Evolutionary conservation across 2,113 vertebrate species (phyloP).

Genomic region (Chionomys nivalis): DNA sequence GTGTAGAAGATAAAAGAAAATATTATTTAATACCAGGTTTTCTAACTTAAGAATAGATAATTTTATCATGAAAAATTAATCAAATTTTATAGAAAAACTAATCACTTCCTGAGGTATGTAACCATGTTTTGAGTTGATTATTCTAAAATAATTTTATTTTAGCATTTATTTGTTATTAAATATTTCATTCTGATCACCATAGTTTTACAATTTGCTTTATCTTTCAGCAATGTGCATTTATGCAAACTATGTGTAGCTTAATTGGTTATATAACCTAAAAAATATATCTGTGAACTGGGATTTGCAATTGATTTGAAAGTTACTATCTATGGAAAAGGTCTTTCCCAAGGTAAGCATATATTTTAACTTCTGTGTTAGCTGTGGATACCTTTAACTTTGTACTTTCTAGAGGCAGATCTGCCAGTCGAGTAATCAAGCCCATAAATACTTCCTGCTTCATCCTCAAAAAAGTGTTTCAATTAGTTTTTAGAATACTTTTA

Average conservation of each 20-base stretch:
- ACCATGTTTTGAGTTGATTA: neutral
- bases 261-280: neutral
- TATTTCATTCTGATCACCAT: neutral
- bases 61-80: neutral
- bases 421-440: constrained; percentile 19
- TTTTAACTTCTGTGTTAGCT: neutral
- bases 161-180: neutral
- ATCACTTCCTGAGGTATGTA: neutral
- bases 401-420: constrained; percentile 48
- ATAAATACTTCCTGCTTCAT: constrained; percentile 55
- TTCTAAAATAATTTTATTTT: constrained; percentile 13
- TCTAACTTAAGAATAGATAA: constrained; percentile 12
- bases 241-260: too few species aligned
- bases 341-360: neutral
- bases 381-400: constrained; percentile 2
- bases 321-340: neutral
- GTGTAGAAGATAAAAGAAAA: neutral
- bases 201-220: neutral
- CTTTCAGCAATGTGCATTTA: neutral
- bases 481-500: neutral
- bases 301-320: neutral
- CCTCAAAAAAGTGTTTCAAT: constrained; percentile 21
- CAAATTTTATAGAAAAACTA: constrained; percentile 30
- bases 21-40: neutral
- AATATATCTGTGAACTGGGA: neutral